Evolutionary conservation across 1,140 invertebrate genomes (phyloP), one percentile per base, ranked within the genome.

Genomic region (Bemisia tabaci): DNA sequence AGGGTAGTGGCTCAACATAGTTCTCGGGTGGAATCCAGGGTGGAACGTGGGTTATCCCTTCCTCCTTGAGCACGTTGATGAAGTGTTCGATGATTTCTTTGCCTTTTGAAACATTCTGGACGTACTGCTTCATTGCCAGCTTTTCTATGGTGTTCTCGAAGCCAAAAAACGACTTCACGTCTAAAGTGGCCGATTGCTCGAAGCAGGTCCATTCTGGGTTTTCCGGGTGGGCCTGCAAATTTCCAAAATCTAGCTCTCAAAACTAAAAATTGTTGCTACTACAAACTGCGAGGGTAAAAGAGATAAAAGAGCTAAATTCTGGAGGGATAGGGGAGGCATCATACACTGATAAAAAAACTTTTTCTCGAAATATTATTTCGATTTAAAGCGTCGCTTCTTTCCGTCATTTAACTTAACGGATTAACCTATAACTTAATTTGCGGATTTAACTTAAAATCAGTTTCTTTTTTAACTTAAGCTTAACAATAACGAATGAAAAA

Each of bases 191-290:
- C 63, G 84, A 87, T 79, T 97, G 95, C 75, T 98, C 95, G 79
- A 97, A 98, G 74, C 95, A 97, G 1, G 95, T 98, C 95, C 95
- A 98, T 48, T 93, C 85, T 1, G 87, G 73, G 78, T 98, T 97
- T 73, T 98, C 94, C 5, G 94, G 91, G 79, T 97, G 94, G 17
- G 95, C 88, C 91, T 97, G 70, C 60, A 73, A 75, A 70, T 48
- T 5, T 9, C 17, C 33, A 64, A 71, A 63, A 72, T 2, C 62
- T 48, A 61, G 26, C 59, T 62, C n/a, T 58, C 48, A 58, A 12
- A n/a, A n/a, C 48, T 58, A n/a, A 58, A 12, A 58, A 58, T 58
- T 58, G 48, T 12, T 12, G 12, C n/a, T 58, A 12, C 12, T 12
- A 59, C 12, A 59, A 59, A 12, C 58, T n/a, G n/a, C 58, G n/a